Evolutionary conservation across 2,797 vertebrate genomes (phyloP), one percentile per base, ranked within the genome.

Genomic region (Sparidentex hasta): DNA sequence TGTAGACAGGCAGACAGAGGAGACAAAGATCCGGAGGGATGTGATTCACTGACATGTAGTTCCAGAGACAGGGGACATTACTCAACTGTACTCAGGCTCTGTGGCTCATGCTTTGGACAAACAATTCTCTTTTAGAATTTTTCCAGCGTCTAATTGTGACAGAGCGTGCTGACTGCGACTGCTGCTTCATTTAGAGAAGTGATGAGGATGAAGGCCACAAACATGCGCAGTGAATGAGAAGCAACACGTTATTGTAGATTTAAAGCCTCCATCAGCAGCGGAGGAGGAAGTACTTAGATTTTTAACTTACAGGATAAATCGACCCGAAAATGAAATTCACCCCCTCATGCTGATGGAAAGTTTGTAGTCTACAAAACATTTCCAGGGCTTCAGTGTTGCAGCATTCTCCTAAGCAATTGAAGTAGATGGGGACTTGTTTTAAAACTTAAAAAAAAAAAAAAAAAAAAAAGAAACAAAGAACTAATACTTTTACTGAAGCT

Each of bases 71-170:
- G 47, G 16, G 17, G 13, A 48, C 16, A 16, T 63, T 67, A 71
- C 73, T 78, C 76, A 80, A 72, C 62, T 76, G 62, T 65, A 70
- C 66, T 64, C 51, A 63, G 82, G 76, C 71, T 71, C 54, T 62
- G 48, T 57, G 38, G 41, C 50, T 85, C 76, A 78, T 23, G 59
- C 77, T 67, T 71, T 20, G 59, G 50, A 71, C 57, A 38, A 65
- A 67, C 38, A 54, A 21, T 47, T 68, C 29, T 58, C 8, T 20
- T 70, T 65, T 54, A 48, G 21, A 44, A 38, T 46, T 38, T 64
- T 52, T 50, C n/a, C 29, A 55, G 29, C 6, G 7, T 66, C 52
- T 66, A 6, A 72, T 65, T 20, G 9, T 71, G 66, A 74, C 56
- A 74, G 1, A 65, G 46, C 52, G 47, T 33, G 47, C 50, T 29